Conservation (phyloP, 1,140 invertebrate species). For the Olivierus martensii region DNA sequence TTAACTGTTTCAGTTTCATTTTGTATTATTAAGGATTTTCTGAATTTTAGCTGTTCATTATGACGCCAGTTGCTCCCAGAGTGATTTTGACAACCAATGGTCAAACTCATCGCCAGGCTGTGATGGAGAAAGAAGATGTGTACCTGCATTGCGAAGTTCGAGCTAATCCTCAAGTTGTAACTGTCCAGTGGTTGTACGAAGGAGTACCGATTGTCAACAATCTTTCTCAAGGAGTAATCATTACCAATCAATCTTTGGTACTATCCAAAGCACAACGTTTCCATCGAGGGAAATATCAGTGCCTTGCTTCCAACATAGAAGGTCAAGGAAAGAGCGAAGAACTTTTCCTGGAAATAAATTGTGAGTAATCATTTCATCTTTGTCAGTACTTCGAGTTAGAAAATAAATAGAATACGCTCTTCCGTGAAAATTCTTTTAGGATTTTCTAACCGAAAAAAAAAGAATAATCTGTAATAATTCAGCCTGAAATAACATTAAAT, state of each 20-base stretch:
- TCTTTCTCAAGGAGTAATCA: slow-evolving; percentile 53
- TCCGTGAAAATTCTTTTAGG: too few relatives aligned
- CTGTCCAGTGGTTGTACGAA: slow-evolving; percentile 15
- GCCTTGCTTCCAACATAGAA: slow-evolving; percentile 74
- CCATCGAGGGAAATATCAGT: slow-evolving; percentile 47
- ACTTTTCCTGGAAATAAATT: slow-evolving; percentile 71
- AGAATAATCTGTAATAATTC: too few relatives aligned
- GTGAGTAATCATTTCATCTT: slow-evolving; percentile 43
- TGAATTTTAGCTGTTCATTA: too few relatives aligned
- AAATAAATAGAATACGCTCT: neutral
- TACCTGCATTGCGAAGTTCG: slow-evolving; percentile 58
- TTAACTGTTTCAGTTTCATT: too few relatives aligned
- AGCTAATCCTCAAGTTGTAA: slow-evolving; percentile 13
- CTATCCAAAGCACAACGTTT: slow-evolving; percentile 24
- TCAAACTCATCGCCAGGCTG: slow-evolving; percentile 8
- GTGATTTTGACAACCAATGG: slow-evolving; percentile 13
- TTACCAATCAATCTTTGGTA: slow-evolving; percentile 52
- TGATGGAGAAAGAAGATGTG: slow-evolving; percentile 54
- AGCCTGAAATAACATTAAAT: too few relatives aligned
- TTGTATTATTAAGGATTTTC: too few relatives aligned
- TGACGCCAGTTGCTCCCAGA: slow-evolving; percentile 9
- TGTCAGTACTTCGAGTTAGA: neutral
- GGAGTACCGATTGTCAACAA: slow-evolving; percentile 33
- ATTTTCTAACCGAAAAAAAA: too few relatives aligned
- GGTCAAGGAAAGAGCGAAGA: slow-evolving; percentile 71